Conservation (phyloP, 1,140 invertebrate species). For the Drosophila nannoptera region DNA sequence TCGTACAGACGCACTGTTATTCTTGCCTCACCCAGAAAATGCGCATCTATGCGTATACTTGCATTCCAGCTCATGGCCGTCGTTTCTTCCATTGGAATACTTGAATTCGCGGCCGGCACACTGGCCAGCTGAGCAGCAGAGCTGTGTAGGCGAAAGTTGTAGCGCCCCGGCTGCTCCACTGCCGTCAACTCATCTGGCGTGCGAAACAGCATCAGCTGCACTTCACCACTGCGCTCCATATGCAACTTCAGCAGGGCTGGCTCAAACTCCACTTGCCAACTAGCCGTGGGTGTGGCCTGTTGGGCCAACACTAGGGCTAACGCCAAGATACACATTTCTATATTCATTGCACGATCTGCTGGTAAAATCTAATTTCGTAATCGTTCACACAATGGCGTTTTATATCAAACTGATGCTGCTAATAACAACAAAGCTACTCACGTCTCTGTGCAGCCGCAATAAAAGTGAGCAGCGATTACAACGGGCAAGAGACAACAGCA, state of each 20-base stretch:
- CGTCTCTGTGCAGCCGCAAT: too few relatives aligned
- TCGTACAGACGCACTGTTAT: slow-evolving; percentile 54
- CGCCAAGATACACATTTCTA: slow-evolving; percentile 3
- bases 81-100: slow-evolving; percentile 34
- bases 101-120: slow-evolving; percentile 43
- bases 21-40: slow-evolving; percentile 60
- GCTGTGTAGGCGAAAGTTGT: slow-evolving; percentile 53
- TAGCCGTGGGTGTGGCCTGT: background rate
- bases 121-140: slow-evolving; percentile 41
- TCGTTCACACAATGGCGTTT: background rate
- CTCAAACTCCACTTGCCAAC: slow-evolving; percentile 53
- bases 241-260: slow-evolving; percentile 33
- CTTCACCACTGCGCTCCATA: slow-evolving; percentile 35
- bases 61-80: slow-evolving; percentile 48
- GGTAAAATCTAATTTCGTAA: slow-evolving; percentile 2
- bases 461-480: too few relatives aligned
- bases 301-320: slow-evolving; percentile 23
- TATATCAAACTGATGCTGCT: background rate
- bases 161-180: slow-evolving; percentile 29
- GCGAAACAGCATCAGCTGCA: slow-evolving; percentile 32
- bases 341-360: background rate
- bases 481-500: too few relatives aligned
- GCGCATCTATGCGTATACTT: slow-evolving; percentile 32
- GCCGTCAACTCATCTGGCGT: slow-evolving; percentile 15
- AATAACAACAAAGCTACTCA: background rate